A percentile compares a stretch with the other conserved stretches of the same genome.
phyloP scores from a whole-genome alignment of 2,888 invertebrate genomes.

The Xylota segnis region DNA sequence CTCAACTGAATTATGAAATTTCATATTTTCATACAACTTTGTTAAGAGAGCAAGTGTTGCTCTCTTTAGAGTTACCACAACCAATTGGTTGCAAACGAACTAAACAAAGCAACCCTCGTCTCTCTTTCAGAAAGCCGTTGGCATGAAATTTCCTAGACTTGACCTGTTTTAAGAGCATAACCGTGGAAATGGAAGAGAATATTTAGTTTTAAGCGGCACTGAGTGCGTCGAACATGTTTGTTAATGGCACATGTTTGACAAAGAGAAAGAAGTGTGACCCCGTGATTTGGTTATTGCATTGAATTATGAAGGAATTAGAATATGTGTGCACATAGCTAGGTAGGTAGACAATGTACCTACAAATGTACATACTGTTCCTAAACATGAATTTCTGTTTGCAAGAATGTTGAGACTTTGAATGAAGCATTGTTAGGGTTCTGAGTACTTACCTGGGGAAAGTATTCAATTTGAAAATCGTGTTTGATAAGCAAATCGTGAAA shows the following conservation, averaged over 20 bases:
- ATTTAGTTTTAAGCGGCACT: not conserved
- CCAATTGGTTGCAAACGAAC: constrained; percentile 15
- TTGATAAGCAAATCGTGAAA: too few relatives aligned
- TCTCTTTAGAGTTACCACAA: not conserved
- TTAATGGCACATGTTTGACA: too few relatives aligned
- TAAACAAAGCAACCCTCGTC: not conserved
- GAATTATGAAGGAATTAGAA: not conserved
- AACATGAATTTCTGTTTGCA: too few relatives aligned
- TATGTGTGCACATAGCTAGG: too few relatives aligned
- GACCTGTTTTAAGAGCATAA: not conserved
- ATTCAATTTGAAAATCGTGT: too few relatives aligned
- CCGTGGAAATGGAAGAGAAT: not conserved
- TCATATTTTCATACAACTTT: constrained; percentile 47
- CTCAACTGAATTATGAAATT: constrained; percentile 40
- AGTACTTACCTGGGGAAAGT: too few relatives aligned
- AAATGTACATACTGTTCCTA: not conserved
- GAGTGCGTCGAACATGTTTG: constrained; percentile 15
- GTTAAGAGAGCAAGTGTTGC: constrained; percentile 17
- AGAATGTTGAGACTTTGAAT: too few relatives aligned
- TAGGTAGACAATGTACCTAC: not conserved
- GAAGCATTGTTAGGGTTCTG: too few relatives aligned
- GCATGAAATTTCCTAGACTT: not conserved
- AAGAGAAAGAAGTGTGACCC: not conserved
- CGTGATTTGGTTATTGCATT: not conserved
- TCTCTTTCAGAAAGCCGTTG: not conserved